phyloP scores from a whole-genome alignment of 2,797 vertebrate genomes.

The Danio jaintianensis region DNA sequence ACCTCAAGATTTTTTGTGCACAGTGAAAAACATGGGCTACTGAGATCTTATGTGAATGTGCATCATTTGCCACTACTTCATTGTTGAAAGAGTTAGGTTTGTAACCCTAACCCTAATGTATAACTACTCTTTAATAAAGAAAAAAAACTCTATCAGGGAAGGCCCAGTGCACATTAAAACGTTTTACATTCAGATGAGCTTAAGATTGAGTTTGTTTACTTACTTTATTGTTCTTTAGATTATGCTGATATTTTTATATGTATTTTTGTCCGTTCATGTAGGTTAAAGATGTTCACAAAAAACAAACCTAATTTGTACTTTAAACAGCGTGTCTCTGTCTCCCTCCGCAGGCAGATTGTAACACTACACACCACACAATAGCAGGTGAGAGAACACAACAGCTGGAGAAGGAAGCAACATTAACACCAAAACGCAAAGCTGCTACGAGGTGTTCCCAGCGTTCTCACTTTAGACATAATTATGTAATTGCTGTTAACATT shows the following conservation, averaged over 20 bases:
- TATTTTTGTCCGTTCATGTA: not conserved
- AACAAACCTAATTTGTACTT: not conserved
- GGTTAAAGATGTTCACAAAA: not conserved
- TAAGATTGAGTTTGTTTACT: not conserved
- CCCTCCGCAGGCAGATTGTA: conserved; percentile 48
- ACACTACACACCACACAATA: conserved; percentile 19
- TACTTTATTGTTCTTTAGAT: not conserved
- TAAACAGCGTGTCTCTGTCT: conserved; percentile 24
- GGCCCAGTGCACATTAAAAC: not conserved
- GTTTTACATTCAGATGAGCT: not conserved
- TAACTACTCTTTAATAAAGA: too few relatives aligned
- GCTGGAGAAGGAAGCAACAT: conserved; percentile 55
- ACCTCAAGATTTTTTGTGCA: too few relatives aligned
- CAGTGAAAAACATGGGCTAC: too few relatives aligned
- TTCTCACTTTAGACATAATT: conserved; percentile 60
- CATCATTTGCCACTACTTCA: too few relatives aligned
- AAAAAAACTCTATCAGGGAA: too few relatives aligned
- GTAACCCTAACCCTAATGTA: too few relatives aligned
- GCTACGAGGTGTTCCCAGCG: conserved; percentile 60
- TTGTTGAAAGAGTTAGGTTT: too few relatives aligned
- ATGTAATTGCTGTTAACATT: conserved; percentile 55
- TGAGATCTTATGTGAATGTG: too few relatives aligned
- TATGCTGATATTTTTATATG: not conserved
- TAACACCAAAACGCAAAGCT: conserved; percentile 52
- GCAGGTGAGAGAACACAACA: conserved; percentile 47